These are phyloP conservation scores for Drosophila pegasa DNA, from an alignment of 2,888 invertebrate genomes.

Conservation along the genomic window DNA sequence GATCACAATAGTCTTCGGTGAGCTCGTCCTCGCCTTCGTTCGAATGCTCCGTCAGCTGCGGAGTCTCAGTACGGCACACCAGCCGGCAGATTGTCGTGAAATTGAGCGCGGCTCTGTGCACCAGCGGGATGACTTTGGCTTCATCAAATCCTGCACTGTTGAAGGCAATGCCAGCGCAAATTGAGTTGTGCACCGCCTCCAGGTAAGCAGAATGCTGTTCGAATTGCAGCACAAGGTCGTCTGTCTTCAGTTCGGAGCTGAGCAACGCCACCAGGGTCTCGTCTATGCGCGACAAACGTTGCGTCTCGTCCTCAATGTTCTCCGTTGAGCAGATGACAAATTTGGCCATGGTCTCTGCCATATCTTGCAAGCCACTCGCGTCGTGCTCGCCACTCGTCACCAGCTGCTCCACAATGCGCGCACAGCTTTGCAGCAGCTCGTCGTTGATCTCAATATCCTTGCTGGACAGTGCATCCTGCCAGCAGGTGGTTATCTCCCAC, in stretches of 20 bases:
- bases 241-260: constrained; percentile 42
- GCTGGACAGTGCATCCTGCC: constrained; percentile 86
- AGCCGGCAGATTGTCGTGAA: constrained; percentile 77
- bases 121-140: constrained; percentile 43
- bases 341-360: constrained; percentile 78
- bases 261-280: constrained; percentile 57
- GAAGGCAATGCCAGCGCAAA: constrained; percentile 57
- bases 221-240: constrained; percentile 41
- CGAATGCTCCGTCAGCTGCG: constrained; percentile 14
- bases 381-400: constrained; percentile 38
- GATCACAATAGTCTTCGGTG: constrained; percentile 82
- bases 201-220: constrained; percentile 71
- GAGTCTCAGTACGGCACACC: constrained; percentile 66
- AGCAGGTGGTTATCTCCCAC: constrained; percentile 86
- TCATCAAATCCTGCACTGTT: constrained; percentile 46
- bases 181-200: constrained; percentile 65
- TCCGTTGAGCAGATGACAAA: constrained; percentile 82
- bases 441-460: constrained; percentile 78
- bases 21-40: constrained; percentile 74
- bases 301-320: constrained; percentile 66
- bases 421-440: constrained; percentile 68
- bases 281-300: constrained; percentile 71
- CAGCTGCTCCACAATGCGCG: constrained; percentile 66
- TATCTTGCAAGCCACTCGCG: constrained; percentile 59
- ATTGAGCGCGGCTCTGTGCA: constrained; percentile 75